These are phyloP conservation scores for Diplosoma virens DNA, from an alignment of 23 tunicate genomes.

Conservation along the genomic window DNA sequence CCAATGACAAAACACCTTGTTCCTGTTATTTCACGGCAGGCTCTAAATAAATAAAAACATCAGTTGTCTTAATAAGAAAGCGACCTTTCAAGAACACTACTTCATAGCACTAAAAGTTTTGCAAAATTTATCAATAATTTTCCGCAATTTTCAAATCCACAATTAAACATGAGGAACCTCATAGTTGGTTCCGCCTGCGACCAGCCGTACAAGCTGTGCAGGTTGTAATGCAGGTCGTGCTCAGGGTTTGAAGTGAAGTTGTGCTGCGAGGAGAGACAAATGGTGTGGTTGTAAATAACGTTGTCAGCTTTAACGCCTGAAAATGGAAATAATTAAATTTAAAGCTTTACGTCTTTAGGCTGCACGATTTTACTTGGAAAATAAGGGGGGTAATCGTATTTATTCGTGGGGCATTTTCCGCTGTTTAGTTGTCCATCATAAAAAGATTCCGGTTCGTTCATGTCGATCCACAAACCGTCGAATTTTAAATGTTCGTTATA, in stretches of 20 bases:
- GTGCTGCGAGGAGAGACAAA: slow-evolving; percentile 65
- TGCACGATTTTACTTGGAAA: slow-evolving; percentile 59
- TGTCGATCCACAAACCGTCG: slow-evolving; percentile 92
- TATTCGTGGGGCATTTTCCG: slow-evolving; percentile 42
- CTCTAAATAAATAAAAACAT: slow-evolving; percentile 16
- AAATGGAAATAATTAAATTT: too few relatives aligned
- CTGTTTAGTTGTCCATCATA: slow-evolving; percentile 18
- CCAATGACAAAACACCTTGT: slow-evolving; percentile 88
- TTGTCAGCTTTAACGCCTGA: neutral
- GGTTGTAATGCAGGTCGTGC: slow-evolving; percentile 54
- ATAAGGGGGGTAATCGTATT: slow-evolving; percentile 69
- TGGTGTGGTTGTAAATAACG: slow-evolving; percentile 42
- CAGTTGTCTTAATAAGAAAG: neutral
- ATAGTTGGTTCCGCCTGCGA: slow-evolving; percentile 86
- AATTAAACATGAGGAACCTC: slow-evolving; percentile 15
- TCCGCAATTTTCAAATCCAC: neutral
- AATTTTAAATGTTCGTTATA: slow-evolving; percentile 48
- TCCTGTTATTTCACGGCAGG: slow-evolving; percentile 73
- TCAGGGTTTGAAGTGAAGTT: neutral
- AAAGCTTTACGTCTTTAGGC: too few relatives aligned
- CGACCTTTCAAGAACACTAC: too few relatives aligned
- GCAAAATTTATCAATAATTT: too few relatives aligned
- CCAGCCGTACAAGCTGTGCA: slow-evolving; percentile 87
- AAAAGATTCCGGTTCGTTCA: slow-evolving; percentile 91
- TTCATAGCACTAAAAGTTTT: too few relatives aligned